These are phyloP conservation scores for Marcusenius ussheri DNA, from an alignment of 2,113 vertebrate species.

Conservation along the genomic window DNA sequence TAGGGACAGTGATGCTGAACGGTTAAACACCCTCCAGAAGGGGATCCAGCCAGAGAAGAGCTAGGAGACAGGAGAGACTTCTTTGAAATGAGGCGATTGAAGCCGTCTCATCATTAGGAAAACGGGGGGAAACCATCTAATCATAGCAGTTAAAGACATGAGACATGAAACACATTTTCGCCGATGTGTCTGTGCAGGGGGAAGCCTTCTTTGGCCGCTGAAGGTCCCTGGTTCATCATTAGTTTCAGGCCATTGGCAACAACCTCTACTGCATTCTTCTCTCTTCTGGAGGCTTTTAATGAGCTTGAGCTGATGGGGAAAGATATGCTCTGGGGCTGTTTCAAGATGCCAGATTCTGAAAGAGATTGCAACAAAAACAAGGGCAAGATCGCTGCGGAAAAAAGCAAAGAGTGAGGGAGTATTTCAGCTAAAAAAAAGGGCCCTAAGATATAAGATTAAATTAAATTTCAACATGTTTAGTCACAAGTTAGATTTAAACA, in stretches of 20 bases:
- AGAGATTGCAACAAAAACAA: slow-evolving; percentile 9
- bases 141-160: background rate
- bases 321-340: background rate
- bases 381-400: slow-evolving; percentile 26
- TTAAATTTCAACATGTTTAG: slow-evolving; percentile 32
- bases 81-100: background rate
- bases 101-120: background rate
- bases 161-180: background rate
- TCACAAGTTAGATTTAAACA: slow-evolving; percentile 46
- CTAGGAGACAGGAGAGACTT: background rate
- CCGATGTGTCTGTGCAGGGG: background rate
- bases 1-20: background rate
- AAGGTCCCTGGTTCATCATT: slow-evolving; percentile 13
- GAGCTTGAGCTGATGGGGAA: slow-evolving; percentile 14
- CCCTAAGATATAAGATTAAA: slow-evolving; percentile 36
- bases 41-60: no score
- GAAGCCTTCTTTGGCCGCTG: background rate
- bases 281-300: slow-evolving; percentile 14
- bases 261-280: slow-evolving; percentile 5
- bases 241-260: slow-evolving; percentile 22
- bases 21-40: background rate
- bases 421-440: background rate
- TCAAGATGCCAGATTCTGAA: slow-evolving; percentile 25
- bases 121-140: background rate
- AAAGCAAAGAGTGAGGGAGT: slow-evolving; percentile 25